Base-by-base conservation (phyloP, 53 echinoderm and acorn worm genomes). In the Astropecten irregularis region DNA sequence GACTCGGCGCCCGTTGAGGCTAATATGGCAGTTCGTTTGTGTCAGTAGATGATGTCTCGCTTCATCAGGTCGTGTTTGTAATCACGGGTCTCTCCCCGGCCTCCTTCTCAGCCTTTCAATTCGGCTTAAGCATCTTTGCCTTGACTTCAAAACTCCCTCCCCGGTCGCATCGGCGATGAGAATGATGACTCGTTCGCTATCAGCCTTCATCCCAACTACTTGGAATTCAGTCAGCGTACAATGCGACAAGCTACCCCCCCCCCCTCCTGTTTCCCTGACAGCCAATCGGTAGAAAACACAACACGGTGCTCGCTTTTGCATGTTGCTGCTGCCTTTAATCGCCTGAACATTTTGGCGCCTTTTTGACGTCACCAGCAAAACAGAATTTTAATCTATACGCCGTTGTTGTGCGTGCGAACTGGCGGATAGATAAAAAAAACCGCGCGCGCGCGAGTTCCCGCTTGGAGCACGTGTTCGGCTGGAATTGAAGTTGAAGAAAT, bases 51-150 rank as follows among this genome's bases (percentile, higher is more conserved):
- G 76, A 40, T 59, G 58, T 62, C 79, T 47, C 18, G 79, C 79
- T 27, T 33, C 44, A 46, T 31, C 63, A 62, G 34, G 28, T 62
- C 79, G 62, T 79, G 79, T 79, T 79, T 79, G 61, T 79, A 46
- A 47, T n/a, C n/a, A n/a, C n/a, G n/a, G n/a, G n/a, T 32, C 68
- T 46, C 42, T 68, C 79, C 62, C 62, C n/a, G n/a, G n/a, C n/a
- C n/a, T n/a, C n/a, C n/a, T n/a, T n/a, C 47, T 79, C 79, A 79
- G 49, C 79, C 48, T 79, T 79, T 79, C 79, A 79, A 62, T 40
- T 61, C 62, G 79, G 79, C 79, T 79, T 79, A 79, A 62, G 26
- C 37, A 20, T 10, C 35, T 39, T 61, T 37, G 61, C 62, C 63
- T 30, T 62, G 61, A 60, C 61, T 61, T 62, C 56, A 50, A 29